These are phyloP conservation scores for Bombyx mandarina DNA, from an alignment of 1,140 invertebrate genomes.

Conservation along the genomic window DNA sequence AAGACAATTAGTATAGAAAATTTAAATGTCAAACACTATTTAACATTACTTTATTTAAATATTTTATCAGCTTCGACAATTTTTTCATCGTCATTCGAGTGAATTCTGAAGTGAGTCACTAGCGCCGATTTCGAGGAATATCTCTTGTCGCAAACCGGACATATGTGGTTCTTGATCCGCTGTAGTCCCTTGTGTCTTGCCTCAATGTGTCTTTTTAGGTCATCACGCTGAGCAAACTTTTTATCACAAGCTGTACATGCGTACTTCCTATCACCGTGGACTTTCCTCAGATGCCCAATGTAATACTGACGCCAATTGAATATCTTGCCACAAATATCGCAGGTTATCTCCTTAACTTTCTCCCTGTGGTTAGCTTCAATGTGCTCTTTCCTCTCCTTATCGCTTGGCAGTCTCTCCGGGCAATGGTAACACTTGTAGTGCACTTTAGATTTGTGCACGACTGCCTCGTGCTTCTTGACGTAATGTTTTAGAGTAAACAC, in stretches of 20 bases:
- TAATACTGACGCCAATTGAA: slow-evolving; percentile 40
- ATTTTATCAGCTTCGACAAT: too few species aligned
- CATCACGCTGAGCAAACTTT: slow-evolving; percentile 20
- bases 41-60: too few species aligned
- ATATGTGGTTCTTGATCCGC: too few species aligned
- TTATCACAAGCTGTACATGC: slow-evolving; percentile 29
- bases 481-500: slow-evolving; percentile 38
- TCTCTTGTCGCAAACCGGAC: too few species aligned
- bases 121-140: too few species aligned
- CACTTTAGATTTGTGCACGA: slow-evolving; percentile 24
- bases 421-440: slow-evolving; percentile 40
- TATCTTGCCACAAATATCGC: slow-evolving; percentile 36
- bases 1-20: too few species aligned
- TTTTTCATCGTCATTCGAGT: too few species aligned
- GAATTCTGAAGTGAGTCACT: too few species aligned
- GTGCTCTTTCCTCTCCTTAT: slow-evolving; percentile 31
- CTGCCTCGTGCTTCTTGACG: slow-evolving; percentile 26
- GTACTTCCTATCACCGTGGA: slow-evolving; percentile 27
- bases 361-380: slow-evolving; percentile 28
- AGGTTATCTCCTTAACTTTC: slow-evolving; percentile 29
- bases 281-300: slow-evolving; percentile 29
- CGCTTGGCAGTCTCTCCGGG: slow-evolving; percentile 22
- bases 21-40: too few species aligned
- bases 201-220: slow-evolving; percentile 24
- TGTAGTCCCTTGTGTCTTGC: too few species aligned